Evolutionary conservation across 2,797 vertebrate genomes (phyloP), one percentile per base, ranked within the genome.

Genomic region (Chaenodraco wilsoni): DNA sequence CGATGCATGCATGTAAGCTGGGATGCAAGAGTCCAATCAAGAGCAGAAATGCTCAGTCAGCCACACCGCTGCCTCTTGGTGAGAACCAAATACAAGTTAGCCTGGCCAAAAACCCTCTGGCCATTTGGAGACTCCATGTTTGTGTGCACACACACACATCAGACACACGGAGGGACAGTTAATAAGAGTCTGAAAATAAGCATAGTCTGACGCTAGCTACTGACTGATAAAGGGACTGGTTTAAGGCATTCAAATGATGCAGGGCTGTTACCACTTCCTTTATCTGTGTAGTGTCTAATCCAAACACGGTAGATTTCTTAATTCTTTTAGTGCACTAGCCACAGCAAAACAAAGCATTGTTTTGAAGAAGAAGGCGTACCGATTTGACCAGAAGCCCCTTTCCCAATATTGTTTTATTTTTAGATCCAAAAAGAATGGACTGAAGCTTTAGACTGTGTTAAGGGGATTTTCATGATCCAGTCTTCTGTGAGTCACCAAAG

Each of bases 31-130:
- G 65, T 72, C 27, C 33, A 75, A 52, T 74, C 61, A 76, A 57
- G 67, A 81, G 83, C 19, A 55, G 74, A 89, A 82, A 83, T 74
- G 78, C 83, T 88, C 87, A 83, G 79, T 86, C 88, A 87, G 78
- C 65, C 77, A 83, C 59, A 52, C 44, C 62, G 62, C n/a, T 62
- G 51, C 23, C 21, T 74, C 27, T 69, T 11, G 1, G 46, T 80
- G 72, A 62, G 66, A 76, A 72, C 51, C 49, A 59, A 60, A 66
- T 44, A 43, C 61, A 68, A 69, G 16, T 21, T 44, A 44, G 61
- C 52, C 57, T 17, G 1, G 51, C 78, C 74, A 40, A 73, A 76
- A 69, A 46, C 19, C 83, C 76, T 56, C 52, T n/a, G 72, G 85
- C 65, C 27, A 74, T 21, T 40, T 64, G 51, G 56, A 79, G 23